Evolutionary conservation across 2,113 vertebrate species (phyloP).

Genomic region (Alouatta palliata): DNA sequence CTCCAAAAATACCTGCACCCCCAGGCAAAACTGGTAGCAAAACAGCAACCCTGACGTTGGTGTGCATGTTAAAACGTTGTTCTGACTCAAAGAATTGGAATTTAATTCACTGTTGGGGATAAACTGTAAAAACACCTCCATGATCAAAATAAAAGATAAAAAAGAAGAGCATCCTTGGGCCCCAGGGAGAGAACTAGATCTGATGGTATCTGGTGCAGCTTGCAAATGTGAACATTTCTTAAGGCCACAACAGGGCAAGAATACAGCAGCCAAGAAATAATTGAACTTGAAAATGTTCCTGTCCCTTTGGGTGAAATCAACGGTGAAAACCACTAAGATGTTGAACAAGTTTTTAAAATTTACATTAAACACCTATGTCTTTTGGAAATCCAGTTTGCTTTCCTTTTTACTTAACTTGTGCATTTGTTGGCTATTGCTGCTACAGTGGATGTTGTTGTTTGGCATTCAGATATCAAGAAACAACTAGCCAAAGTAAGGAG

Average conservation of each 20-base stretch:
- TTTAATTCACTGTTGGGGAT: neutral
- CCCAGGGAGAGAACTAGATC: neutral
- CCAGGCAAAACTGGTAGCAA: conserved; percentile 27
- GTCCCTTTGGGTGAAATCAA: neutral
- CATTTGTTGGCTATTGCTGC: neutral
- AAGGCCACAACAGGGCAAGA: neutral
- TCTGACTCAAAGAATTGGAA: conserved; percentile 58
- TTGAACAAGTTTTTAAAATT: neutral
- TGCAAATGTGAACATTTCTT: neutral
- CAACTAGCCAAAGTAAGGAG: neutral
- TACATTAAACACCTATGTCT: neutral
- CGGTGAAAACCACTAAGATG: neutral
- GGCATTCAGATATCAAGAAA: neutral
- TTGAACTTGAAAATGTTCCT: neutral
- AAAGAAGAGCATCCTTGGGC: conserved; percentile 18
- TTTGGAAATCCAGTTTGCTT: neutral
- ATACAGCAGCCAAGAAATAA: neutral
- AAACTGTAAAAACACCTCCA: conserved; percentile 30
- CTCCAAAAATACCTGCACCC: neutral
- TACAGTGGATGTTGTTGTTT: neutral
- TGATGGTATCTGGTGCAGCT: neutral
- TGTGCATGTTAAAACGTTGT: conserved; percentile 22
- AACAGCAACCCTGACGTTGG: neutral
- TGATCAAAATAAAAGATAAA: conserved; percentile 53
- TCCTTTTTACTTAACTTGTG: neutral